Evolutionary conservation across 2,113 vertebrate species (phyloP), one percentile per base, ranked within the genome.

Genomic region (Mastomys natalensis): DNA sequence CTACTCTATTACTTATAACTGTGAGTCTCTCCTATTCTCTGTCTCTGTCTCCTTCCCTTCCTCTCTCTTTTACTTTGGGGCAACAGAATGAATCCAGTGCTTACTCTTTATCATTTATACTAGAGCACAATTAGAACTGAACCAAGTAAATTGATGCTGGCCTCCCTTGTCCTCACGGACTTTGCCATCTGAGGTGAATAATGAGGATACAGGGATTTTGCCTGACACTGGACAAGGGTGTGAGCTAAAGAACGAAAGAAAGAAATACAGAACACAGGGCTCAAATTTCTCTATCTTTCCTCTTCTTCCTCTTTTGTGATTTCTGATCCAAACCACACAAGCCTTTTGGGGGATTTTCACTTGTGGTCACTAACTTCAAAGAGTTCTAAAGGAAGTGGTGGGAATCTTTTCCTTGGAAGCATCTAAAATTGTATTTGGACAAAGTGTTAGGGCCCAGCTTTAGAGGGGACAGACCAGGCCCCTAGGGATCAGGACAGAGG

Each of bases 301-400:
- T 90, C 66, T 78, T 88, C 55, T 87, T 93, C 58, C 55, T 91
- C 62, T n/a, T 87, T 40, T 73, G 72, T 73, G 40, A 29, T 86
- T 76, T 94, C 43, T 74, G 90, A 95, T 77, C 45, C 26, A 89
- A 94, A 80, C 29, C 48, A 73, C 64, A n/a, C 70, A 73, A 80
- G 0, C 77, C 51, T 60, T 91, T 94, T 43, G 22, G 93, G 92
- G 66, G 55, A 76, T 81, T 96, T 93, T 92, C 48, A 55, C 64
- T 97, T 93, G 95, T 7, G 43, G 48, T 58, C 81, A 86, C 76
- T 31, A 87, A 94, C 74, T 97, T 97, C 92, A 97, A 74, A 92
- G 91, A 90, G 93, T 85, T 94, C 95, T 95, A 73, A 91, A 96
- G 92, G 90, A 97, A 95, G 93, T 48, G 91, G 74, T 95, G 93